Evolutionary conservation across 2,888 invertebrate genomes (phyloP).

Genomic region (Eupeodes luniger): DNA sequence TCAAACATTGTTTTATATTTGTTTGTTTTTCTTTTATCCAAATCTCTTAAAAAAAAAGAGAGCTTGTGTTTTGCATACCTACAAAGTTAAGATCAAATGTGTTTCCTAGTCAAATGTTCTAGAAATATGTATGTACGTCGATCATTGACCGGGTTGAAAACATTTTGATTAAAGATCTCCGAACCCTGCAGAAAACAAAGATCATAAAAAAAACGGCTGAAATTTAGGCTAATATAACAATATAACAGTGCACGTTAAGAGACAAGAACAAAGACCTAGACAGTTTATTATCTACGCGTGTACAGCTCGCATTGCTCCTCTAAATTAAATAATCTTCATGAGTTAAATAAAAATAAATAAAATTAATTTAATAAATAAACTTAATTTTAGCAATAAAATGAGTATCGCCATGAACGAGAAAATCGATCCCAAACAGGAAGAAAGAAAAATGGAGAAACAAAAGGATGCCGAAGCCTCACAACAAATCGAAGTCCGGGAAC

Average conservation of each 20-base stretch:
- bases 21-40: no score
- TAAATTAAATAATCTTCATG: conserved; percentile 20
- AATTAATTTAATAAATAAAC: not conserved
- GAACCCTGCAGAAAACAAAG: not conserved
- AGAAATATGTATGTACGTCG: no score
- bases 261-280: conserved; percentile 1
- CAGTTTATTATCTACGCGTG: not conserved
- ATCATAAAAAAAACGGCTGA: not conserved
- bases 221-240: not conserved
- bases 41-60: no score
- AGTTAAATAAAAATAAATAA: not conserved
- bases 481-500: conserved; percentile 24
- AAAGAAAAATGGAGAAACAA: conserved; percentile 4
- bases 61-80: no score
- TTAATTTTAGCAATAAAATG: conserved; percentile 34
- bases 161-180: not conserved
- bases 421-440: conserved; percentile 9
- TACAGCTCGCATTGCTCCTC: not conserved
- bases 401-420: conserved; percentile 39
- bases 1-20: no score
- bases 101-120: no score
- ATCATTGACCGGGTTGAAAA: no score
- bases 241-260: not conserved
- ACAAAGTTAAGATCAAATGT: no score
- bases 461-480: conserved; percentile 50